phyloP scores from a whole-genome alignment of 2,888 invertebrate species.

The Netelia melanura region DNA sequence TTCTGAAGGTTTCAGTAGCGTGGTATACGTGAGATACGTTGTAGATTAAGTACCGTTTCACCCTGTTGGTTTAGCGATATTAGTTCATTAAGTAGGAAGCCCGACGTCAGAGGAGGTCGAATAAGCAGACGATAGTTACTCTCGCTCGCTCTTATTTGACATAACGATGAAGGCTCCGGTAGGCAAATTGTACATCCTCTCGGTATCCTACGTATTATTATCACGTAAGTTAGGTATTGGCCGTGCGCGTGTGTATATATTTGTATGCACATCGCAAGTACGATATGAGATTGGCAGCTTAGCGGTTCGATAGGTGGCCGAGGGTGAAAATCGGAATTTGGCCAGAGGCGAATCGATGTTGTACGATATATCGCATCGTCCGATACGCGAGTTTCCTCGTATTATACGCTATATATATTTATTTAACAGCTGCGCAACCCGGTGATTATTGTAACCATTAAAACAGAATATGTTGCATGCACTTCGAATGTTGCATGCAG shows the following conservation, averaged over 20 bases:
- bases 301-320: slow-evolving; percentile 7
- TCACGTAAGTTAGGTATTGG: slow-evolving; percentile 3
- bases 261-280: not conserved
- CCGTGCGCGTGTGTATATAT: not conserved
- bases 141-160: slow-evolving; percentile 1
- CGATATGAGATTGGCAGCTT: slow-evolving; percentile 15
- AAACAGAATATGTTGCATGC: not conserved
- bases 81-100: slow-evolving; percentile 41
- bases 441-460: slow-evolving; percentile 32
- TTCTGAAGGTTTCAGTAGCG: slow-evolving; percentile 29
- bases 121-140: slow-evolving; percentile 18
- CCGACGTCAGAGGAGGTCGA: slow-evolving; percentile 17
- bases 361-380: not conserved
- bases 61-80: slow-evolving; percentile 46
- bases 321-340: slow-evolving; percentile 53
- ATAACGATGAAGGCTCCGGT: slow-evolving; percentile 21
- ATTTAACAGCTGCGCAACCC: slow-evolving; percentile 16
- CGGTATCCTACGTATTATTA: slow-evolving; percentile 17
- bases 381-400: too few species aligned
- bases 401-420: not conserved
- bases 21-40: slow-evolving; percentile 38
- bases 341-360: slow-evolving; percentile 50
- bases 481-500: slow-evolving; percentile 26
- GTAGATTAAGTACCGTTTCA: slow-evolving; percentile 33
- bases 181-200: not conserved